Percentiles rank a stretch among this genome's conserved stretches.
Conservation (phyloP, 1,140 invertebrate genomes). For the Steinernema khuongi region DNA sequence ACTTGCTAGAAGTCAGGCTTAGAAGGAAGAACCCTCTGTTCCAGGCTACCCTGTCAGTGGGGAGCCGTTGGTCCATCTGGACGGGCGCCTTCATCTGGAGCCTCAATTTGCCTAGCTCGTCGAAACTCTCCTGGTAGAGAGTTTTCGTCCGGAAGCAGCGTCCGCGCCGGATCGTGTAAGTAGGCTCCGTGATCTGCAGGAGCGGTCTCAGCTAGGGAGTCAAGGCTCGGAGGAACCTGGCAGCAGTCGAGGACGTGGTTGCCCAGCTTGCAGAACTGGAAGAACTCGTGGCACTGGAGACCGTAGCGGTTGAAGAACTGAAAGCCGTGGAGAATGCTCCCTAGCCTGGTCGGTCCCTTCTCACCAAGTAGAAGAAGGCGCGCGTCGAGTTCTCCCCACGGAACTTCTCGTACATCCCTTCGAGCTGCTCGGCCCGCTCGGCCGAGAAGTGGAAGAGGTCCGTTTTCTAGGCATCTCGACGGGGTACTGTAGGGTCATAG, state of each 20-base stretch:
- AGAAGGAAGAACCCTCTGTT: neutral
- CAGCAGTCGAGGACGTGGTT: neutral
- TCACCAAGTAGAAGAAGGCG: neutral
- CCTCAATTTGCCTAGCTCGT: neutral
- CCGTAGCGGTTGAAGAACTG: conserved; percentile 2
- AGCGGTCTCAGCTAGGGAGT: neutral
- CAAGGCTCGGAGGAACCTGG: neutral
- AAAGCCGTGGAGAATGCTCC: neutral
- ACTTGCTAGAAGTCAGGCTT: neutral
- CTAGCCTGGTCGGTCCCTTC: too few species aligned
- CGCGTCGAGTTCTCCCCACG: neutral
- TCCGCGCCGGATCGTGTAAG: neutral
- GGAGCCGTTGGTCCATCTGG: neutral
- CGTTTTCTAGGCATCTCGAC: neutral
- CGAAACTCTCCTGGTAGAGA: neutral
- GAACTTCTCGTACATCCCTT: neutral
- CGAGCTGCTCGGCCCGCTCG: neutral
- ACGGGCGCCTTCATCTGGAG: neutral
- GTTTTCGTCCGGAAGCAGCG: conserved; percentile 4
- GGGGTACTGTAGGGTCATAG: neutral
- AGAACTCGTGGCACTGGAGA: conserved; percentile 1
- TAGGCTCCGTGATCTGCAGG: neutral
- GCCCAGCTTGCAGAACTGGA: neutral
- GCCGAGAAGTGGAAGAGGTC: neutral
- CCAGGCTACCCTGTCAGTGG: neutral